Evolutionary conservation across 2,888 invertebrate species (phyloP).

Genomic region (Lithosia quadra): DNA sequence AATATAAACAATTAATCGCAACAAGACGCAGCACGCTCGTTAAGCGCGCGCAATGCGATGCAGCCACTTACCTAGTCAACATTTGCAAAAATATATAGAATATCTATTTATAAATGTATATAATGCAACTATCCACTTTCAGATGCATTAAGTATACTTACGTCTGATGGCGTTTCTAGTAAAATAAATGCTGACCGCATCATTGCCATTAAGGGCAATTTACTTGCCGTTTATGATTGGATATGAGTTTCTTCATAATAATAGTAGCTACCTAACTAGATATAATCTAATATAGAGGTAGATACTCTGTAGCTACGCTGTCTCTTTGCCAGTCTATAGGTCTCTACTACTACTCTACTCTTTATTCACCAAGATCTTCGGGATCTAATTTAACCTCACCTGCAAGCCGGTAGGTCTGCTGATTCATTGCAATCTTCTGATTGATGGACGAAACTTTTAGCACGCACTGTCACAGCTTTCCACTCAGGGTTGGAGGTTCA

Average conservation of each 20-base stretch:
- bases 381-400: too few species aligned
- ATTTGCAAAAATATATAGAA: constrained; percentile 22
- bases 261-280: too few species aligned
- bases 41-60: constrained; percentile 31
- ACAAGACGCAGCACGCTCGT: constrained; percentile 54
- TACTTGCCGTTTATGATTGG: not conserved
- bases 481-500: too few species aligned
- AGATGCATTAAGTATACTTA: constrained; percentile 28
- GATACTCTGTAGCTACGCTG: not conserved
- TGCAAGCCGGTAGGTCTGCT: too few species aligned
- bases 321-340: not conserved
- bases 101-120: not conserved
- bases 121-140: constrained; percentile 31
- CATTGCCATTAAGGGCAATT: not conserved
- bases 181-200: not conserved
- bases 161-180: constrained; percentile 35
- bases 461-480: too few species aligned
- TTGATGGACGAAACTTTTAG: too few species aligned
- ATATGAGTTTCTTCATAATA: constrained; percentile 4
- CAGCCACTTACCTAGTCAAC: constrained; percentile 26
- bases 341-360: too few species aligned
- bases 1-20: constrained; percentile 61
- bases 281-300: not conserved
- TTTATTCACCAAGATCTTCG: too few species aligned
- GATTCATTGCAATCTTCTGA: too few species aligned